These are phyloP conservation scores for Drosophila limbata DNA, from an alignment of 2,888 invertebrate genomes.

Conservation along the genomic window DNA sequence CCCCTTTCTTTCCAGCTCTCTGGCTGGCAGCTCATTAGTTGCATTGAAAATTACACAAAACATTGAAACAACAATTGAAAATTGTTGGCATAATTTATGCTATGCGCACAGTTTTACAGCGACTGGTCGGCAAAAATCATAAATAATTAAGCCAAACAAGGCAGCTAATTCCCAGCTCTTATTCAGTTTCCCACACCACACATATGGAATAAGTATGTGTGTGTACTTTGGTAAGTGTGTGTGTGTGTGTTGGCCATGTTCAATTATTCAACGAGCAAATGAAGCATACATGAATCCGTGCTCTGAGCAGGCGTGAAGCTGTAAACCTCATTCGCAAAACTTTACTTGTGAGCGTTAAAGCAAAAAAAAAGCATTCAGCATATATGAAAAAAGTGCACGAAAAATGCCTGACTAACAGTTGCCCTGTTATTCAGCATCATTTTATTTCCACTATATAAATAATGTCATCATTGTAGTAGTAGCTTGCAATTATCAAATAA, in stretches of 20 bases:
- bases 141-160: conserved; percentile 67
- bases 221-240: neutral
- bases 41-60: conserved; percentile 72
- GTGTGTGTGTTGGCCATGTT: conserved; percentile 27
- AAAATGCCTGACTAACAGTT: neutral
- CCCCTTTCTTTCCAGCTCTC: neutral
- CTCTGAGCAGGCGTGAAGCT: conserved; percentile 67
- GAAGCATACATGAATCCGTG: conserved; percentile 54
- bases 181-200: conserved; percentile 10
- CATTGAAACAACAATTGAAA: conserved; percentile 53
- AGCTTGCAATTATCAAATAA: too few relatives aligned
- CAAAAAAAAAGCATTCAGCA: conserved; percentile 47
- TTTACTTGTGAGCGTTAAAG: conserved; percentile 45
- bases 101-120: conserved; percentile 60
- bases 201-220: neutral
- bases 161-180: conserved; percentile 62
- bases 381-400: neutral
- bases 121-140: conserved; percentile 52
- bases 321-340: conserved; percentile 69
- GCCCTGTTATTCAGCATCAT: neutral
- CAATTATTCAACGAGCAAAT: conserved; percentile 74
- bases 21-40: conserved; percentile 57
- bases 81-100: conserved; percentile 71
- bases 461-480: too few relatives aligned
- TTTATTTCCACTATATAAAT: neutral